Evolutionary conservation across 2,113 vertebrate genomes (phyloP).

Genomic region (Vulpes ferrilata): DNA sequence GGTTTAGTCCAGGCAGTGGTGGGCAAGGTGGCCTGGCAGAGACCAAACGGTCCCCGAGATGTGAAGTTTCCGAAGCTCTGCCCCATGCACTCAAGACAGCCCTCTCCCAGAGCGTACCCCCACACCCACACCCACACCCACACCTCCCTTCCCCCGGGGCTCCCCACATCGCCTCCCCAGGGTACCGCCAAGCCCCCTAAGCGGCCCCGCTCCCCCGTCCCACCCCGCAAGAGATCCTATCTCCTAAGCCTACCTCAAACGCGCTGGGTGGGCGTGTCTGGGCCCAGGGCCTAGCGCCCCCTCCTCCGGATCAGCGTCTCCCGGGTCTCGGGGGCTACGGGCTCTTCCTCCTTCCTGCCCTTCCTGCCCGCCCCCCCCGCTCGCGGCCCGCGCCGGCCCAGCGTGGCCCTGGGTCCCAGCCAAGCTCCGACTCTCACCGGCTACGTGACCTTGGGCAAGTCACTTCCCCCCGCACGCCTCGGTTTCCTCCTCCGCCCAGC

Average conservation of each 20-base stretch:
- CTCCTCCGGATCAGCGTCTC: background rate
- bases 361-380: background rate
- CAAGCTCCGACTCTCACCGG: slow-evolving; percentile 25
- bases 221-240: background rate
- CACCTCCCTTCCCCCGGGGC: background rate
- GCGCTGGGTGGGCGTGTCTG: slow-evolving; percentile 60
- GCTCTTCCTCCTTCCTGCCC: background rate
- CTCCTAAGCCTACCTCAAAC: background rate
- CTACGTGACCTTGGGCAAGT: slow-evolving; percentile 83
- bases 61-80: slow-evolving; percentile 74
- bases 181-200: background rate
- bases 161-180: background rate
- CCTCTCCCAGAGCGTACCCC: background rate
- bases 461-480: slow-evolving; percentile 75
- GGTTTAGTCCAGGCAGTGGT: background rate
- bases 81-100: slow-evolving; percentile 39
- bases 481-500: slow-evolving; percentile 56
- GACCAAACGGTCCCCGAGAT: background rate
- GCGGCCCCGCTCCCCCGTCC: background rate
- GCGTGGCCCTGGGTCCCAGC: slow-evolving; percentile 60
- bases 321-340: background rate
- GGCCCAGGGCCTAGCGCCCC: slow-evolving; percentile 2
- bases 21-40: slow-evolving; percentile 36
- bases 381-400: background rate
- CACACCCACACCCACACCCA: too few relatives aligned